Evolutionary conservation across 2,797 vertebrate genomes (phyloP).

Genomic region (Parauchenoglanis ngamensis): DNA sequence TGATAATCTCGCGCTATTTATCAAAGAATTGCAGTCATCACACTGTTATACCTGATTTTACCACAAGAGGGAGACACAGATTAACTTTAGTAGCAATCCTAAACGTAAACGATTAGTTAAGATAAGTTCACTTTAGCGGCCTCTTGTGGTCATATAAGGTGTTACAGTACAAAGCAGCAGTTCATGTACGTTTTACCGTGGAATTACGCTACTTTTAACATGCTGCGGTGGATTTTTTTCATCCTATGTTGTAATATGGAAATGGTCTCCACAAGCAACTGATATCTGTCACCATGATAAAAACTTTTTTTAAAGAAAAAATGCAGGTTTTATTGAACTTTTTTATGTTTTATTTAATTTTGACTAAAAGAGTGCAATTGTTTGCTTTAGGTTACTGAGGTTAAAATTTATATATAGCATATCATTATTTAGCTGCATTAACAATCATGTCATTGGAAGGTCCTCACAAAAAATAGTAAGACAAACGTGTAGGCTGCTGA

Average conservation of each 20-base stretch:
- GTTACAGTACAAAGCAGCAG: not conserved
- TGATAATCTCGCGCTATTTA: not conserved
- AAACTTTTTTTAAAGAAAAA: not conserved
- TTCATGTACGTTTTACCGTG: not conserved
- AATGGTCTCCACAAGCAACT: not conserved
- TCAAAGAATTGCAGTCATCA: not conserved
- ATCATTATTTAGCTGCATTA: not conserved
- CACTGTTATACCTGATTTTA: not conserved
- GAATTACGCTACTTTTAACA: no score
- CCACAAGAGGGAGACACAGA: conserved; percentile 50
- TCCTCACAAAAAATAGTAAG: not conserved
- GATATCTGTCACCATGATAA: not conserved
- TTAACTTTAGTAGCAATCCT: not conserved
- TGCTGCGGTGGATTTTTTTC: not conserved
- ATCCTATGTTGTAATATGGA: not conserved
- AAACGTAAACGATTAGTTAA: not conserved
- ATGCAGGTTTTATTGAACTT: not conserved
- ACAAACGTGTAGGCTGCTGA: not conserved
- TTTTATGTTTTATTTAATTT: no score
- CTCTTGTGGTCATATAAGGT: not conserved
- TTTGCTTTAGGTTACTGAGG: not conserved
- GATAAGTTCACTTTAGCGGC: not conserved
- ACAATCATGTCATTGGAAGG: not conserved
- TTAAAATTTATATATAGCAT: not conserved
- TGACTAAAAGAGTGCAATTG: not conserved